Base-by-base conservation (phyloP, 2,113 vertebrate species). In the Pterocles burchelli region DNA sequence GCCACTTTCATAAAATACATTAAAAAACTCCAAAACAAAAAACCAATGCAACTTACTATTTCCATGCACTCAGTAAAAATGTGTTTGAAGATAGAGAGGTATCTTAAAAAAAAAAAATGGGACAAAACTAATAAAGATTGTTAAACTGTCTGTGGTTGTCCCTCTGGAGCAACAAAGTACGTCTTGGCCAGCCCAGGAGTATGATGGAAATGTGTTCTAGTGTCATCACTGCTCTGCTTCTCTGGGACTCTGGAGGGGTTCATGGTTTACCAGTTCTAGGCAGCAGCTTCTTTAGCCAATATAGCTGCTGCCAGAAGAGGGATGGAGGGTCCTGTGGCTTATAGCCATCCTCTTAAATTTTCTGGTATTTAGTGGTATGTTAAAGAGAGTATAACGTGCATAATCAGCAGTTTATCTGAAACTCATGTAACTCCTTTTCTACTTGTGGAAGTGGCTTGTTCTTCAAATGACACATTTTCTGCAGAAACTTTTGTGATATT, bases 151-250 rank as follows among this genome's bases (percentile, higher is more conserved):
- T 36, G 5, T 34, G 14, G 10, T 54, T 51, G 22, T 55, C 33
- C 14, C 2, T 19, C 17, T 63, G 62, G 21, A 63, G 62, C 61
- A 58, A 1, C 33, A 45, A 22, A 80, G 29, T 3, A 5, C 63
- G 80, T 75, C 36, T 57, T 52, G 55, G 11, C 24, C 24, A 70
- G 28, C 36, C 9, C 7, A 18, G 7, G 17, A 22, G 17, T 70
- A 24, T 0, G 0, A 54, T 31, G 38, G 17, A 46, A 46, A 4
- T 4, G 3, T 28, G 4, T 62, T 31, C 26, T 49, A 21, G 54
- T 1, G 0, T 38, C 21, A 10, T 58, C 33, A 7, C 20, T 38
- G 16, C 26, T 13, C 0, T 0, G 41, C 20, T 75, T 33, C 51
- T 43, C 18, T 43, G 51, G 15, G n/a, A 29, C 26, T 20, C 63